These are phyloP conservation scores for Aegotheles bennettii DNA, from an alignment of 2,113 vertebrate species.

Conservation along the genomic window DNA sequence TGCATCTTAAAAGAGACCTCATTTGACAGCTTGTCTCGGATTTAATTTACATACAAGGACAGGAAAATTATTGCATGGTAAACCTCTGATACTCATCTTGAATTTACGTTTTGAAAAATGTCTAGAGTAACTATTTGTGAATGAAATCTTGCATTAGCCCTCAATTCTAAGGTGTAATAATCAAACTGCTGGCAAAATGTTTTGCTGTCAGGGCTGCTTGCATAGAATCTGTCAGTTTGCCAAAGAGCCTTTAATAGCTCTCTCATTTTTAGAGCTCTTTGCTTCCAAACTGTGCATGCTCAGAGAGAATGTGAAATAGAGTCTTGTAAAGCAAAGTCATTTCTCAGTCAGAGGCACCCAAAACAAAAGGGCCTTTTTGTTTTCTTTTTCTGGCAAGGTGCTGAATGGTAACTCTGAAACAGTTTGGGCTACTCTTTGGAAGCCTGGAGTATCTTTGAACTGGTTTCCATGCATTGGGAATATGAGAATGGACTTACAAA, in stretches of 20 bases:
- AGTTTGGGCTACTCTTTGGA: not conserved
- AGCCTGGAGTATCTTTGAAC: not conserved
- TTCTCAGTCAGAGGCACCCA: not conserved
- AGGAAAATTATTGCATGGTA: not conserved
- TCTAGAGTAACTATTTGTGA: not conserved
- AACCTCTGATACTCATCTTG: not conserved
- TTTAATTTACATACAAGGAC: not conserved
- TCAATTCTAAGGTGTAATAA: not conserved
- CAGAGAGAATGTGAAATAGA: not conserved
- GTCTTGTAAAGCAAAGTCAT: not conserved
- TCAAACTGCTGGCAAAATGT: not conserved
- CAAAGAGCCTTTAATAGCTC: not conserved
- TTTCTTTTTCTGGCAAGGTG: not conserved
- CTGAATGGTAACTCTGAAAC: not conserved
- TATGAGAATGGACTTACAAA: not conserved
- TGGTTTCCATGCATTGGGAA: not conserved
- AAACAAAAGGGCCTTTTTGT: not conserved
- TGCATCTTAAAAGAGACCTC: not conserved
- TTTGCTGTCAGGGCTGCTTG: not conserved
- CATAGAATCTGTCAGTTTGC: not conserved
- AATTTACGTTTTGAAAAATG: not conserved
- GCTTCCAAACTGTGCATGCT: not conserved
- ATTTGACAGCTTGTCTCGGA: not conserved
- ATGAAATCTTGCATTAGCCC: not conserved
- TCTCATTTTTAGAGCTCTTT: not conserved